phyloP scores from a whole-genome alignment of 2,113 vertebrate genomes.

The Gymnocephalus cernua region DNA sequence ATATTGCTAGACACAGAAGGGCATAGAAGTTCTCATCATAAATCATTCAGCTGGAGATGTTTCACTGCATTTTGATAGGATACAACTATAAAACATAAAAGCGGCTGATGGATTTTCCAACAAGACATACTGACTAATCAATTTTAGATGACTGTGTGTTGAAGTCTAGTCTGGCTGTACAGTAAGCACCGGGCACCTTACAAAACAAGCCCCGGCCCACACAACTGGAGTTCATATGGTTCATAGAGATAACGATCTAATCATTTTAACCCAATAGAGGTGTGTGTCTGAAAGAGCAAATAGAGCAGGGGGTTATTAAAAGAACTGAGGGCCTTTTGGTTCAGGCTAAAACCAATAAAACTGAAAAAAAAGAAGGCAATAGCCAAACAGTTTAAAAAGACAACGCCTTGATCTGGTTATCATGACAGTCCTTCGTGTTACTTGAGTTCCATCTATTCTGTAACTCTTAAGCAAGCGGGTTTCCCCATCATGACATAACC shows the following conservation, averaged over 20 bases:
- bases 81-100: neutral
- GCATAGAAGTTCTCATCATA: neutral
- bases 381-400: neutral
- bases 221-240: conserved; percentile 56
- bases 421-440: neutral
- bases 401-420: neutral
- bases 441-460: neutral
- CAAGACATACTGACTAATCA: neutral
- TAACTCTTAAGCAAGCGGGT: neutral
- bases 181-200: conserved; percentile 3
- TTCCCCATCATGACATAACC: neutral
- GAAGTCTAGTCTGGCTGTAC: conserved; percentile 4
- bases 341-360: neutral
- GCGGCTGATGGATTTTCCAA: neutral
- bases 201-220: conserved; percentile 55
- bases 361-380: neutral
- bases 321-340: neutral
- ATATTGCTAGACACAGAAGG: neutral
- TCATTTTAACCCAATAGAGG: conserved; percentile 38
- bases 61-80: neutral
- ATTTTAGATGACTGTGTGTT: conserved; percentile 5
- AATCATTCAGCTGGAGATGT: no score
- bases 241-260: conserved; percentile 58
- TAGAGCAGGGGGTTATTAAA: neutral
- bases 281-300: conserved; percentile 29